These are phyloP conservation scores for Myrmecophaga tridactyla DNA, from an alignment of 2,113 vertebrate species.

Conservation along the genomic window DNA sequence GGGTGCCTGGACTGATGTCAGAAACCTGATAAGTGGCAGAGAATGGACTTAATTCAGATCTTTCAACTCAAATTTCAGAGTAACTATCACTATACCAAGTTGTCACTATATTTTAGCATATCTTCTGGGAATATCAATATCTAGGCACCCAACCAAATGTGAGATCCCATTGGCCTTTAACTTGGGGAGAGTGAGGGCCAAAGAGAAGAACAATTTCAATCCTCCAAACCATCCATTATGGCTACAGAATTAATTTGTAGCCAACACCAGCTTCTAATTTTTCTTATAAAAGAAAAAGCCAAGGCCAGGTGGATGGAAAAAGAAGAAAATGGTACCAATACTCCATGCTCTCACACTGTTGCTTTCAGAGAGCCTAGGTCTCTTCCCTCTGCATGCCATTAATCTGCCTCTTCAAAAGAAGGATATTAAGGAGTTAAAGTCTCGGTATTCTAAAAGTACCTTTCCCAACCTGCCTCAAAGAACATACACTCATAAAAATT, in stretches of 20 bases:
- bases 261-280: background rate
- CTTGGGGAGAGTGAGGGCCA: background rate
- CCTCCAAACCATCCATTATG: background rate
- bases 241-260: background rate
- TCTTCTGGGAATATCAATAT: background rate
- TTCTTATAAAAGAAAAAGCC: background rate
- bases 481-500: background rate
- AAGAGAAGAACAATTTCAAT: background rate
- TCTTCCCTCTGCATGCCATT: background rate
- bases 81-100: background rate
- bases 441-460: background rate
- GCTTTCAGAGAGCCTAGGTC: background rate
- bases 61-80: background rate
- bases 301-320: background rate
- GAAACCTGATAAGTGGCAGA: background rate
- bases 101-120: background rate
- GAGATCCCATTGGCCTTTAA: background rate
- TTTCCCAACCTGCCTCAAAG: background rate
- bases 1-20: background rate
- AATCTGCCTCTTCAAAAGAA: background rate
- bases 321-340: background rate
- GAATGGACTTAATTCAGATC: background rate
- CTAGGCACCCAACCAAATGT: background rate
- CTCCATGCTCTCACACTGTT: background rate
- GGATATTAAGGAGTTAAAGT: background rate